phyloP scores from a whole-genome alignment of 2,888 invertebrate species.

The Smittia sp. region DNA sequence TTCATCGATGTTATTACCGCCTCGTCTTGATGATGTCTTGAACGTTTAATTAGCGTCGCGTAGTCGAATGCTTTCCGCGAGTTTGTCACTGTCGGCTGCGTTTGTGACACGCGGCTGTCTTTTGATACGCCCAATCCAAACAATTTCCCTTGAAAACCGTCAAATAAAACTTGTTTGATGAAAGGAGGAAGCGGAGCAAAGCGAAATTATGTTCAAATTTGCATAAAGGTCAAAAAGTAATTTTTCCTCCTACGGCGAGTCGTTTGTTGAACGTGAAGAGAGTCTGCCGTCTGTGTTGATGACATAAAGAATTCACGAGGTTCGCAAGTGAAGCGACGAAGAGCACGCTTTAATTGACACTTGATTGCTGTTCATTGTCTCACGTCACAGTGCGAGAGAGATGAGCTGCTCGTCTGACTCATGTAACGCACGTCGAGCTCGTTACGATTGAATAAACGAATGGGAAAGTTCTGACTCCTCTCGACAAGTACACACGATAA shows the following conservation, averaged over 20 bases:
- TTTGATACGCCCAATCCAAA: too few species aligned
- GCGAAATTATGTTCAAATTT: background rate
- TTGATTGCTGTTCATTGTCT: conserved; percentile 29
- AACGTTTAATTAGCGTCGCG: too few species aligned
- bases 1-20: too few species aligned
- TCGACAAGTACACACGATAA: background rate
- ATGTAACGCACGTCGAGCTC: background rate
- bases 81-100: too few species aligned
- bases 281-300: background rate
- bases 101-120: too few species aligned
- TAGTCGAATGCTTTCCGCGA: too few species aligned
- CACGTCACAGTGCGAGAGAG: background rate
- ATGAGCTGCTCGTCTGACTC: background rate
- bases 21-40: too few species aligned
- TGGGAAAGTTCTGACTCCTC: background rate
- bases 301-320: background rate
- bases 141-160: too few species aligned
- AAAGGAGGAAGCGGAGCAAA: background rate
- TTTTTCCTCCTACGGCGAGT: background rate
- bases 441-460: conserved; percentile 1
- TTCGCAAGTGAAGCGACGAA: background rate
- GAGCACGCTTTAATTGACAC: conserved; percentile 33
- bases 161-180: background rate
- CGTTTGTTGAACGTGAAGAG: background rate
- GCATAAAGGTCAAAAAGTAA: conserved; percentile 14